These are phyloP conservation scores for Protobothrops flavoviridis DNA, from an alignment of 2,113 vertebrate genomes.

Conservation along the genomic window DNA sequence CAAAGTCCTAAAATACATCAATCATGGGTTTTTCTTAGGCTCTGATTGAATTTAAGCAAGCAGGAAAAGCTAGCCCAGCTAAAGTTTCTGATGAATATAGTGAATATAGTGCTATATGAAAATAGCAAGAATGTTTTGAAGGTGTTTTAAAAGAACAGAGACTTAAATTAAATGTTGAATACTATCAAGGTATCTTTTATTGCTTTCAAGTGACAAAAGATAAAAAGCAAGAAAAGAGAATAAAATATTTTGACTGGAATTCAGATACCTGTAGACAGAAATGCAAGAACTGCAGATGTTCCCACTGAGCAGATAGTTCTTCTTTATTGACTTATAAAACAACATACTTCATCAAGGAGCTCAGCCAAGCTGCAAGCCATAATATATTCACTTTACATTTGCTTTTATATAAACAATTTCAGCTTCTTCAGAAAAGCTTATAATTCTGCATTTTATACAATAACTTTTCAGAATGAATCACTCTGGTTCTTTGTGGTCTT, in stretches of 20 bases:
- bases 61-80: background rate
- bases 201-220: background rate
- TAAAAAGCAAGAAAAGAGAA: slow-evolving; percentile 21
- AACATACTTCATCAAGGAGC: slow-evolving; percentile 16
- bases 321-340: slow-evolving; percentile 30
- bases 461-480: slow-evolving; percentile 4
- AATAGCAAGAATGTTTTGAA: background rate
- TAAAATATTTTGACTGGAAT: slow-evolving; percentile 29
- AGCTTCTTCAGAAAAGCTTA: slow-evolving; percentile 19
- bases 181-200: background rate
- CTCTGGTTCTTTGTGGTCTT: background rate
- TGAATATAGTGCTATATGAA: background rate
- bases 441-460: slow-evolving; percentile 2
- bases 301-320: slow-evolving; percentile 11
- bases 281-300: slow-evolving; percentile 10
- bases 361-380: background rate
- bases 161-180: background rate
- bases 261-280: slow-evolving; percentile 12
- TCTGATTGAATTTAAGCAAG: background rate
- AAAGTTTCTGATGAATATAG: background rate
- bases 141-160: background rate
- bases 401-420: slow-evolving; percentile 15
- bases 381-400: slow-evolving; percentile 2
- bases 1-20: background rate
- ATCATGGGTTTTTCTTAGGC: background rate